A percentile compares a stretch with the other conserved stretches of the same genome.
Conservation (phyloP, 2,888 invertebrate species). For the Unio delphinus region DNA sequence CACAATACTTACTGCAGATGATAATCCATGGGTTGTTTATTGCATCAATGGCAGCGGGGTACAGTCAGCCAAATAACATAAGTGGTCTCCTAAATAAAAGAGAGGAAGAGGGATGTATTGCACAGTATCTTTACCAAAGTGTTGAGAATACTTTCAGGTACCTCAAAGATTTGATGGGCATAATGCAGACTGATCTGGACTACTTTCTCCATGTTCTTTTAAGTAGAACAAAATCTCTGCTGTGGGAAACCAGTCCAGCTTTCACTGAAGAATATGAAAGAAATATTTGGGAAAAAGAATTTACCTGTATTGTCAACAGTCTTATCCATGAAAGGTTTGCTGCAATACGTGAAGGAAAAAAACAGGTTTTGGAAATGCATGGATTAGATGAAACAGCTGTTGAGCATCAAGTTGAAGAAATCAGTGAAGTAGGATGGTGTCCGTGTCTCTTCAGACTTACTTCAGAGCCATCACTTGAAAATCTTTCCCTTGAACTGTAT, state of each 20-base stretch:
- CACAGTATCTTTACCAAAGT: no score
- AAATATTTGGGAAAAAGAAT: conserved; percentile 9
- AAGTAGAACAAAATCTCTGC: neutral
- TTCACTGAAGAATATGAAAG: neutral
- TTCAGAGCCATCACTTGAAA: conserved; percentile 4
- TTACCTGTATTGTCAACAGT: conserved; percentile 2
- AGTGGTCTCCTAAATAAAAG: neutral
- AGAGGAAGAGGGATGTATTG: no score
- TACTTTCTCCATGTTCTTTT: conserved; percentile 15
- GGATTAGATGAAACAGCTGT: neutral
- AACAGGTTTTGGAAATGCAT: neutral
- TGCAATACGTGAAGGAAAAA: neutral
- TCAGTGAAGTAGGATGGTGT: neutral
- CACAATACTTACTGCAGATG: neutral
- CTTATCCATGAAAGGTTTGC: conserved; percentile 7
- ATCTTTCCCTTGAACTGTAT: conserved; percentile 15
- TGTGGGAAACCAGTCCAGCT: conserved; percentile 1
- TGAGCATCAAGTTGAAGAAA: neutral
- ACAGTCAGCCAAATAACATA: neutral
- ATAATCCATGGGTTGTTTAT: neutral
- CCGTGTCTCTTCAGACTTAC: conserved; percentile 18
- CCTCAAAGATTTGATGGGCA: conserved; percentile 1
- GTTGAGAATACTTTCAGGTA: conserved; percentile 1
- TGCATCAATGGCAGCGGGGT: neutral
- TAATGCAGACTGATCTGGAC: conserved; percentile 3